Evolutionary conservation across 2,888 invertebrate genomes (phyloP), one percentile per base, ranked within the genome.

Genomic region (Bruchidius siliquastri): DNA sequence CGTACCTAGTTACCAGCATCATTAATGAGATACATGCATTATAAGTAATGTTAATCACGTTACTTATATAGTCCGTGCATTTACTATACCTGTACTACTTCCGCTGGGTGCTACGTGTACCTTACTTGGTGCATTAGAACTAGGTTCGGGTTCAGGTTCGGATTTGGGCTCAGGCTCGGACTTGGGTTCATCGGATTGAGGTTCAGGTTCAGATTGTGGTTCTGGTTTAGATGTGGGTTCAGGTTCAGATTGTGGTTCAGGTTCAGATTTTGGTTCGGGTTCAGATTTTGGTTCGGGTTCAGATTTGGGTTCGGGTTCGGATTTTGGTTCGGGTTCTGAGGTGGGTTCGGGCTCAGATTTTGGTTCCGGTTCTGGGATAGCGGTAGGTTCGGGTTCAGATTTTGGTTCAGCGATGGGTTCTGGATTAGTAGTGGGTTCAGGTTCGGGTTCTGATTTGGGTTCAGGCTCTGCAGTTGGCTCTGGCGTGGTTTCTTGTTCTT

Each of bases 171-270:
- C 84, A 0, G 88, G 84, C 81, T 86, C 85, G 0, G 86, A 83
- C 78, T 85, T 83, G 4, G 87, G 83, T 80, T 86, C 84, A 0
- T 87, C 87, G 0, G 90, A 85, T 79, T 88, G 76, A 18, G 88
- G 84, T 81, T 86, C 79, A 74, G 86, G 82, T 76, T 84, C 71
- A 6, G 71, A 30, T 0, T 87, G 85, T 86, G 0, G 79, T 72
- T 86, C 87, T 4, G 88, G 87, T 82, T 88, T 87, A 0, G 84
- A 82, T 71, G 86, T 87, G 0, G 89, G 86, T 79, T 88, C 74
- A 8, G 87, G 85, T 81, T 86, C 85, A 0, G 86, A 83, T 78
- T 0, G 87, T 79, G 86, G 81, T 77, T 83, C 84, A 0, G 88
- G 84, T 81, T 86, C 85, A 0, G 86, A 83, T 78, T 85, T 83